Evolutionary conservation across 2,797 vertebrate genomes (phyloP).

Genomic region (Coranthus polyacanthus): DNA sequence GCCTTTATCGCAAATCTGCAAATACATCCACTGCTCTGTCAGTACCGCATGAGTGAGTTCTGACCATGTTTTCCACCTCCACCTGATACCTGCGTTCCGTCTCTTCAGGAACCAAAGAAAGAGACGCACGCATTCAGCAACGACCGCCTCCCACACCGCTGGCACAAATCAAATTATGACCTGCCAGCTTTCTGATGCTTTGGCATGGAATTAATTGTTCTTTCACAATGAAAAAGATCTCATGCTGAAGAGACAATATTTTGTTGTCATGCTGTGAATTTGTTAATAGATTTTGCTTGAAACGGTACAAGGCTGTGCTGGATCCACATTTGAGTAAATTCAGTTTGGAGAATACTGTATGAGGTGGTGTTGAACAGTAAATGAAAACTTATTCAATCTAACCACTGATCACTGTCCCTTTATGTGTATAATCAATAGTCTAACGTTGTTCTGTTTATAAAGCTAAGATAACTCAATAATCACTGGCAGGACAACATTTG

Average conservation of each 20-base stretch:
- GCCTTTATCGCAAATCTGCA: conserved; percentile 5
- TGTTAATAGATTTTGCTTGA: conserved; percentile 18
- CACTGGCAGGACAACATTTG: too few species aligned
- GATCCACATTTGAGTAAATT: background rate
- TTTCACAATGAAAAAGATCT: conserved; percentile 36
- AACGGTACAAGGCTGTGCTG: background rate
- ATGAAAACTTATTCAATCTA: background rate
- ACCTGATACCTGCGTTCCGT: conserved; percentile 9
- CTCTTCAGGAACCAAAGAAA: conserved; percentile 35
- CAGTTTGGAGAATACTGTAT: background rate
- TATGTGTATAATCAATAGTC: too few species aligned
- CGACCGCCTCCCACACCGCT: conserved; percentile 37
- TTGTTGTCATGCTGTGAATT: conserved; percentile 23
- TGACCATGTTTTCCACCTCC: conserved; percentile 2
- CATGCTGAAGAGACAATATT: conserved; percentile 24
- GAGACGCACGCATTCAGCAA: conserved; percentile 33
- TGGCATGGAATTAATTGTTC: conserved; percentile 43
- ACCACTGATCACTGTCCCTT: background rate
- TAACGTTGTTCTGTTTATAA: too few species aligned
- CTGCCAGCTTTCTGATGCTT: conserved; percentile 42
- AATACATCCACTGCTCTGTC: conserved; percentile 4
- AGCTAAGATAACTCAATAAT: too few species aligned
- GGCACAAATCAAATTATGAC: conserved; percentile 31
- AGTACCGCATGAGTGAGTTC: background rate
- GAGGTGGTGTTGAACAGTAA: background rate